Conservation (phyloP, 2,113 vertebrate species). For the Sinosuthora webbiana region DNA sequence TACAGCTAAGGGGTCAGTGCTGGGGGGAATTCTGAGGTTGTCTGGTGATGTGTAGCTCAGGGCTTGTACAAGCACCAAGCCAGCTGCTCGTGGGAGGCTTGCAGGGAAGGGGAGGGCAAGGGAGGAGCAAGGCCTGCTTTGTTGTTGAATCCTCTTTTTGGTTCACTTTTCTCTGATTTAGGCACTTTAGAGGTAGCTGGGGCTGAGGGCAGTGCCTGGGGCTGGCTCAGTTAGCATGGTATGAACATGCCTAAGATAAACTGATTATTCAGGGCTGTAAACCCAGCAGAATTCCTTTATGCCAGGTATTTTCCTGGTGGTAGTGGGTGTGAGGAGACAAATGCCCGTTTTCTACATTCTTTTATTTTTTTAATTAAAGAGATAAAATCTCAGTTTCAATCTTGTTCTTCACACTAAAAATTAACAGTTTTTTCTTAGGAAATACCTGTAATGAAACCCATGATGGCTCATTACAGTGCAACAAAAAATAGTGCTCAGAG, state of each 20-base stretch:
- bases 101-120: neutral
- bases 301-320: neutral
- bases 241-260: neutral
- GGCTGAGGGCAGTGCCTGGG: neutral
- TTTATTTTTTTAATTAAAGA: neutral
- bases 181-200: neutral
- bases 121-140: neutral
- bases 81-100: neutral
- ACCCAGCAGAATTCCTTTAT: neutral
- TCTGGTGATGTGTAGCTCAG: neutral
- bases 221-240: neutral
- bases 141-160: neutral
- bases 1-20: neutral
- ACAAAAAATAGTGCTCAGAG: neutral
- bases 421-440: neutral
- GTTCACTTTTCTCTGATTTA: neutral
- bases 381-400: too few species aligned
- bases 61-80: neutral
- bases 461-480: neutral
- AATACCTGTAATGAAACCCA: neutral
- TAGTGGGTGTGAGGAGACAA: neutral
- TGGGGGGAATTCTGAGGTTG: neutral
- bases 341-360: too few species aligned
- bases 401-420: neutral
- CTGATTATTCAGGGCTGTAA: neutral